Evolutionary conservation across 2,888 invertebrate species (phyloP).

Genomic region (Plagiodera versicolora): DNA sequence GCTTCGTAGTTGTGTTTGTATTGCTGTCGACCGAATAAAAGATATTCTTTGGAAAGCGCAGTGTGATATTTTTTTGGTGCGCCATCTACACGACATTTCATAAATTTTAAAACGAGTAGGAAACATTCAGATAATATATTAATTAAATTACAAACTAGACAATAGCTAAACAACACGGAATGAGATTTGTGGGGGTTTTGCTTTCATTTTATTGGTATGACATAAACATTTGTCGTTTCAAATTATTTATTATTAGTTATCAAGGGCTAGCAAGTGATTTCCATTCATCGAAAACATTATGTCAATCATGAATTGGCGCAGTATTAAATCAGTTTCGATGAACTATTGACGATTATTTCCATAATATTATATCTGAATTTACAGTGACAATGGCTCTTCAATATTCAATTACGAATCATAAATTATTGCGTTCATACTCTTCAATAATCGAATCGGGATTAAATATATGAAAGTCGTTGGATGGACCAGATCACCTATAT

Average conservation of each 20-base stretch:
- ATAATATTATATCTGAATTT: neutral
- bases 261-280: neutral
- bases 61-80: too few species aligned
- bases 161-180: too few species aligned
- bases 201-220: neutral
- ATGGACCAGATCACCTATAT: too few species aligned
- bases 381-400: neutral
- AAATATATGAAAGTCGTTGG: too few species aligned
- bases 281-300: constrained; percentile 2
- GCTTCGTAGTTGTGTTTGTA: neutral
- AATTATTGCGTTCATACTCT: neutral
- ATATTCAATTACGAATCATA: neutral
- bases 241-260: constrained; percentile 3
- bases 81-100: too few species aligned
- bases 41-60: too few species aligned
- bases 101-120: too few species aligned
- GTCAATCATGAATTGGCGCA: constrained; percentile 9
- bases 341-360: neutral
- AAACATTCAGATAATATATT: too few species aligned
- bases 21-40: too few species aligned
- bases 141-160: too few species aligned
- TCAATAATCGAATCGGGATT: too few species aligned
- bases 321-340: constrained; percentile 18
- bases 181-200: neutral
- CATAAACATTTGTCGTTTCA: constrained; percentile 9